phyloP scores from a whole-genome alignment of 1,140 invertebrate species.

The Solen grandis region DNA sequence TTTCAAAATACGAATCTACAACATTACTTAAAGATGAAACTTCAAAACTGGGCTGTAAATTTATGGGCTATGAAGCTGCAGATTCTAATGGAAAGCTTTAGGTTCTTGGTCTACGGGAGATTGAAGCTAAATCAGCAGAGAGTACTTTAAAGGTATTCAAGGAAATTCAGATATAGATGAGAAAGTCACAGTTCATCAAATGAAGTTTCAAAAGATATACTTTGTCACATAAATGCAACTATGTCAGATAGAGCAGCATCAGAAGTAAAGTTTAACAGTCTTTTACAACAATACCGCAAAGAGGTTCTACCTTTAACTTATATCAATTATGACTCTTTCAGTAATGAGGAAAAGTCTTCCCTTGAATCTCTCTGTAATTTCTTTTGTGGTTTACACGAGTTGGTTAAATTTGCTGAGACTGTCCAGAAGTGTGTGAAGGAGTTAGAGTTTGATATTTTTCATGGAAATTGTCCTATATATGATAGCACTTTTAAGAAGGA shows the following conservation, averaged over 20 bases:
- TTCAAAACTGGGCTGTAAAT: constrained; percentile 32
- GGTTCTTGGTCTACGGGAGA: constrained; percentile 40
- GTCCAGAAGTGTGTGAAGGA: constrained; percentile 2
- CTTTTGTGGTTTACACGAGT: constrained; percentile 28
- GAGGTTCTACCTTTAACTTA: constrained; percentile 1
- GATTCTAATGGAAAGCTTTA: constrained; percentile 25
- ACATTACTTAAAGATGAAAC: constrained; percentile 32
- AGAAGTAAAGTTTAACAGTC: constrained; percentile 24
- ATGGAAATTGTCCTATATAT: not conserved
- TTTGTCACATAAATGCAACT: constrained; percentile 8
- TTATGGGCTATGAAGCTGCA: constrained; percentile 31
- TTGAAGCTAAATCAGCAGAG: constrained; percentile 33
- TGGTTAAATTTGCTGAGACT: constrained; percentile 35
- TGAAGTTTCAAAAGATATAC: constrained; percentile 13
- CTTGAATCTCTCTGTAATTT: not conserved
- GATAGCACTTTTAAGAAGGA: constrained; percentile 4
- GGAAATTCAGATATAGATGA: constrained; percentile 25
- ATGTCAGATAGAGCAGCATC: constrained; percentile 41
- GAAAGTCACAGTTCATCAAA: not conserved
- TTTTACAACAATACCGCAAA: not conserved
- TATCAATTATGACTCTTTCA: constrained; percentile 18
- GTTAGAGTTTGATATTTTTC: constrained; percentile 16
- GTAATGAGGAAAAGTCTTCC: constrained; percentile 11
- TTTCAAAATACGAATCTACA: constrained; percentile 25
- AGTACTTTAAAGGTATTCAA: constrained; percentile 38